Base-by-base conservation (phyloP, 2,888 invertebrate species). In the Papilio demoleus region DNA sequence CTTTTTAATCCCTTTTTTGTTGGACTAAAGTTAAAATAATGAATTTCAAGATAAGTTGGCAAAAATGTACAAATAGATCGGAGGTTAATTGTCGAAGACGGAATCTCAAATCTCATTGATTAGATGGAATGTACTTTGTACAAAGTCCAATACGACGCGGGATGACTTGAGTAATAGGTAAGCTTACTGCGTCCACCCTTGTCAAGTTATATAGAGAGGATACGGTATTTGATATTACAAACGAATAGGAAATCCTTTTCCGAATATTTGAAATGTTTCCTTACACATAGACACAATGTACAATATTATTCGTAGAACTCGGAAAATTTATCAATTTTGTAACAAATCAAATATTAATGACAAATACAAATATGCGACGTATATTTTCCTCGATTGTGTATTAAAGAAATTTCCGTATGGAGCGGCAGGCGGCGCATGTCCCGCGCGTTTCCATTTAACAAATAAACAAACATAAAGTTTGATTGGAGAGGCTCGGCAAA, bases 401-500 rank as follows among this genome's bases (percentile, higher is more conserved):
- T 6, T 34, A 17, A 58, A 36, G 17, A 4, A 17, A 17, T 17
- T 12, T 11, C 31, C 34, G 34, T 56, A 17, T 2, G 2, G 17
- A 14, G 31, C 31, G 56, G 27, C 34, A 27, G 27, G 17, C 34
- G 27, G 31, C 17, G 34, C 36, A 34, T 34, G 34, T 19, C 58
- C 17, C 31, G 31, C 36, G 58, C 9, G 1, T 47, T 53, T 27
- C 27, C 27, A 58, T 58, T 36, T 36, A 34, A 58, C 34, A 58
- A 34, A 36, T 19, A 58, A 58, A 45, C 42, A 38, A n/a, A n/a
- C n/a, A 40, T 5, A 56, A 31, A 58, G 58, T 36, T 58, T 58
- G 58, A 58, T 58, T 36, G 58, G 58, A 34, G 58, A 36, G 34
- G 36, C 34, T n/a, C 17, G 34, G 9, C 53, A 58, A 58, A 58